Conservation (phyloP, 2,797 vertebrate species). For the Pangasius macronema region DNA sequence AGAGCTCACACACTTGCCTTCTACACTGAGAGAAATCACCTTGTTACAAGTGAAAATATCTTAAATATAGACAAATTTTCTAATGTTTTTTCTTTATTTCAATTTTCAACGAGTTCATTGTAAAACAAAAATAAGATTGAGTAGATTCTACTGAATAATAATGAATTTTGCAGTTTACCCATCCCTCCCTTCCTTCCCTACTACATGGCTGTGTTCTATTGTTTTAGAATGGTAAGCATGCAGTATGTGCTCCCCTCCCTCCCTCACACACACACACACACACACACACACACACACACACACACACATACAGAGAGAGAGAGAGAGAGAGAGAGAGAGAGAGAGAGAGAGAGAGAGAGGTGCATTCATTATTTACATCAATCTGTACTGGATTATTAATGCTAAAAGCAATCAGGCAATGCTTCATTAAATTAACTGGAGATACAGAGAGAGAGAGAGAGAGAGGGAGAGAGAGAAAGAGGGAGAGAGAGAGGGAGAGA, state of each 20-base stretch:
- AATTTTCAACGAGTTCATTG: background rate
- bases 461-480: background rate
- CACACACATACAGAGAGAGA: background rate
- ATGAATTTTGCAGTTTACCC: background rate
- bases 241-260: background rate
- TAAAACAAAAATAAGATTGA: background rate
- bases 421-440: slow-evolving; percentile 83
- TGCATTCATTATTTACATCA: slow-evolving; percentile 85
- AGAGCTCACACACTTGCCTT: slow-evolving; percentile 5
- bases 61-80: background rate
- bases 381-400: slow-evolving; percentile 88
- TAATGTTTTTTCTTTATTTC: background rate
- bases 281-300: background rate
- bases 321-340: slow-evolving; percentile 26
- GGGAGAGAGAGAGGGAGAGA: slow-evolving; percentile 35
- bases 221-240: background rate
- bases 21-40: background rate
- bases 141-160: background rate
- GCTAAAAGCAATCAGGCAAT: slow-evolving; percentile 86
- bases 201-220: background rate
- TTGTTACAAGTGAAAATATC: background rate
- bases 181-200: background rate
- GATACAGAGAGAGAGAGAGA: slow-evolving; percentile 64
- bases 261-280: background rate
- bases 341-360: slow-evolving; percentile 43